Conservation (phyloP, 2,113 vertebrate species). For the Prionailurus viverrinus region DNA sequence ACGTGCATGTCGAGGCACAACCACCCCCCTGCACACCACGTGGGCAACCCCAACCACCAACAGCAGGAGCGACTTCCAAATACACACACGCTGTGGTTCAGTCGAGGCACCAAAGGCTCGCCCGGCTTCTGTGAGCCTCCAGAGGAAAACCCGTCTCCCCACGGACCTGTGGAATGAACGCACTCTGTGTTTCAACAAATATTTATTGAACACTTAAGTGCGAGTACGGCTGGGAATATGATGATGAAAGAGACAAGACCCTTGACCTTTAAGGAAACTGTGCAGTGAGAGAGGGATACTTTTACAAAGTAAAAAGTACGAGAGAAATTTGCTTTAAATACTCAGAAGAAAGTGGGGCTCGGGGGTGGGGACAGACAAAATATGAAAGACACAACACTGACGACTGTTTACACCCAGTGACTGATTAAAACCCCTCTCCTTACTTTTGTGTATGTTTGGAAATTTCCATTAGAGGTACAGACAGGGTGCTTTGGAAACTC, state of each 20-base stretch:
- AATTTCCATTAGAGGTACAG: constrained; percentile 18
- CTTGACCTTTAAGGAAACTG: constrained; percentile 10
- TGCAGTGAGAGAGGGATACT: not conserved
- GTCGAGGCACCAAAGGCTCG: not conserved
- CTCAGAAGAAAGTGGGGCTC: not conserved
- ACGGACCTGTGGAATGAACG: not conserved
- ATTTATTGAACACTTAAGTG: constrained; percentile 55
- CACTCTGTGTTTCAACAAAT: constrained; percentile 32
- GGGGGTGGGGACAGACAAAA: not conserved
- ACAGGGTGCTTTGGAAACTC: not conserved
- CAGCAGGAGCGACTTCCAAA: not conserved
- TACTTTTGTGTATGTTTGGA: not conserved
- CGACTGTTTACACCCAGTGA: not conserved
- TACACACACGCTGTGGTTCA: rapidly evolving
- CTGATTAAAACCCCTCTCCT: not conserved
- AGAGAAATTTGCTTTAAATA: not conserved
- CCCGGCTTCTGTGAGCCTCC: not conserved
- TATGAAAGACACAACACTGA: not conserved
- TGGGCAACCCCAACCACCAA: no score
- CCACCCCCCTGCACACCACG: not conserved
- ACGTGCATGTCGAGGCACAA: not conserved
- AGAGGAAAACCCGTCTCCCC: not conserved
- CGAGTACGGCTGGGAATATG: not conserved
- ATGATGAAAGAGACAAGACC: not conserved
- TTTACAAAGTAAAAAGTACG: not conserved